Conservation (phyloP, 1,140 invertebrate genomes). For the Portunus trituberculatus region DNA sequence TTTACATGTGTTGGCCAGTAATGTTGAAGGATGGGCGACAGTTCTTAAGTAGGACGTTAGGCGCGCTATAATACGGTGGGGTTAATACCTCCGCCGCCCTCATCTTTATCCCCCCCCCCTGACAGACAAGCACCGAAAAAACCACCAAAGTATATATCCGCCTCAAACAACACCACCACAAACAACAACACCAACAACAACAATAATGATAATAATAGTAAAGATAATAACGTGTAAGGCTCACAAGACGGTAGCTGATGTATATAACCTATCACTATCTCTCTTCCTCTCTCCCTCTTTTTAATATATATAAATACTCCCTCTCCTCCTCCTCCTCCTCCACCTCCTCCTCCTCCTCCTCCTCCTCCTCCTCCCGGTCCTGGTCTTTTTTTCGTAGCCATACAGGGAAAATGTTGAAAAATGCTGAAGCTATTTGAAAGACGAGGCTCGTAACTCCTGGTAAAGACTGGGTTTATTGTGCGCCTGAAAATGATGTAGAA, state of each 20-base stretch:
- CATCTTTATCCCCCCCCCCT: too few species aligned
- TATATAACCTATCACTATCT: neutral
- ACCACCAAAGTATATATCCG: neutral
- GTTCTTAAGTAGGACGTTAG: constrained; percentile 53
- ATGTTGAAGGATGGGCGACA: constrained; percentile 59
- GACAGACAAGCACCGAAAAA: neutral
- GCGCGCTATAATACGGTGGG: constrained; percentile 7
- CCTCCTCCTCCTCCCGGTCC: neutral
- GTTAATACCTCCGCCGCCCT: constrained; percentile 17
- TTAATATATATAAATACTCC: neutral
- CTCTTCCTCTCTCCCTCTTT: neutral
- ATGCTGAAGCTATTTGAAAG: neutral
- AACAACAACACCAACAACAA: too few species aligned
- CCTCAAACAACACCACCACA: too few species aligned
- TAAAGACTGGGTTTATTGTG: constrained; percentile 44
- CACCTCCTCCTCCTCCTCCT: neutral
- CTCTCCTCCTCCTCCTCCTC: neutral
- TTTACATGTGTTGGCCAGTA: constrained; percentile 51
- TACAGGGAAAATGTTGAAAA: constrained; percentile 46
- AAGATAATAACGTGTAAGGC: neutral
- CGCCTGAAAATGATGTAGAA: neutral
- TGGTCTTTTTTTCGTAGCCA: neutral
- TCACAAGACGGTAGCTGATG: constrained; percentile 34
- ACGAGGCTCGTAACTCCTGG: constrained; percentile 37
- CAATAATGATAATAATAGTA: neutral